Evolutionary conservation across 2,113 vertebrate genomes (phyloP), one percentile per base, ranked within the genome.

Genomic region (Caloenas nicobarica): DNA sequence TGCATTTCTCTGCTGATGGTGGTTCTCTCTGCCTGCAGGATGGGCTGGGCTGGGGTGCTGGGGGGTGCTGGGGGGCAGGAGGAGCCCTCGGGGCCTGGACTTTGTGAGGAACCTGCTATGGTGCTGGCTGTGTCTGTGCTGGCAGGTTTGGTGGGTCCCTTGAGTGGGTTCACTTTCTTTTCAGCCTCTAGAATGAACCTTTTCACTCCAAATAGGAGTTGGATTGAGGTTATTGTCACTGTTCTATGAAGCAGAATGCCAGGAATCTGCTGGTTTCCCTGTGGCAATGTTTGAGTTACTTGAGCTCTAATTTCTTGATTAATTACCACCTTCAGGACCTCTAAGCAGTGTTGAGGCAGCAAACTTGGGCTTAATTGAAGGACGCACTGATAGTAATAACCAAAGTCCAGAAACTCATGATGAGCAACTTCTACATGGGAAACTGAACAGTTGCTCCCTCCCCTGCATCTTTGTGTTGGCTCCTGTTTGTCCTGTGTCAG

Each of bases 1-100:
- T 69, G 50, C 16, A 0, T 70, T 73, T 69, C 68, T 78, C 9
- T 1, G 1, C 42, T 61, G 0, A 22, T 5, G 34, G 34, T n/a
- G 65, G 2, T 21, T 54, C 33, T 61, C 25, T 74, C 13, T 64
- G 61, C 2, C 31, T 66, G 12, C 65, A 81, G 69, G 80, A 10
- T 18, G 44, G 40, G 3, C 38, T 6, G n/a, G n/a, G n/a, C n/a
- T n/a, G n/a, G n/a, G n/a, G n/a, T n/a, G n/a, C n/a, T n/a, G n/a
- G n/a, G n/a, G n/a, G n/a, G n/a, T n/a, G n/a, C n/a, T n/a, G 1
- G n/a, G 60, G 60, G 17, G 33, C 44, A 46, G 44, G 17, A 46
- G 44, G 44, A 23, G 18, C 28, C 15, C 62, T 21, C 0, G 0
- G 4, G 53, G 33, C 28, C n/a, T 70, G 69, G 38, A 53, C 40